A percentile compares a stretch with the other conserved stretches of the same genome.
These are phyloP conservation scores for Leptinotarsa rubiginosa DNA, from an alignment of 2,888 invertebrate species.

Conservation along the genomic window DNA sequence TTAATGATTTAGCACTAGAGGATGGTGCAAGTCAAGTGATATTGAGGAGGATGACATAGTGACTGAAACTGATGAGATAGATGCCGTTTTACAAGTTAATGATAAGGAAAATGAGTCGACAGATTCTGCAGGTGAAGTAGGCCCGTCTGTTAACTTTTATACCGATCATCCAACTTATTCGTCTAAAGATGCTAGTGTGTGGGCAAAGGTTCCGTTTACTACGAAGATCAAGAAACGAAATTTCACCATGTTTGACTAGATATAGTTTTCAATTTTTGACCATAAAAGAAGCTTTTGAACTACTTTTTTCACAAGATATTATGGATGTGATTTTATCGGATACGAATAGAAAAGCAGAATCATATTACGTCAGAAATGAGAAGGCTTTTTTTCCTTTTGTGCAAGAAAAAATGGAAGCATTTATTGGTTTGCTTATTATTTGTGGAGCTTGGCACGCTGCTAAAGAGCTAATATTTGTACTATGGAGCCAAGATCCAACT, in stretches of 20 bases:
- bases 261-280: neutral
- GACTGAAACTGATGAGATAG: slow-evolving; percentile 16
- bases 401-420: slow-evolving; percentile 32
- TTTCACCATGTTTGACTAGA: neutral
- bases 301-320: slow-evolving; percentile 7
- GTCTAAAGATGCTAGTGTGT: slow-evolving; percentile 34
- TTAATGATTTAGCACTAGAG: slow-evolving; percentile 34
- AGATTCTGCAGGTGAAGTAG: slow-evolving; percentile 29
- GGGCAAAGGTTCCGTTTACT: slow-evolving; percentile 30
- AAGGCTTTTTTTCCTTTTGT: slow-evolving; percentile 26
- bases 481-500: no score
- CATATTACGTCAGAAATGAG: slow-evolving; percentile 25
- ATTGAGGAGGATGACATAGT: slow-evolving; percentile 17
- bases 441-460: slow-evolving; percentile 18
- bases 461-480: neutral
- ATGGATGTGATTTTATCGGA: slow-evolving; percentile 25
- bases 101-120: slow-evolving; percentile 33
- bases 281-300: slow-evolving; percentile 6
- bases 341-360: slow-evolving; percentile 12
- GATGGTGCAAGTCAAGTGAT: slow-evolving; percentile 35
- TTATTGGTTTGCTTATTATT: slow-evolving; percentile 41
- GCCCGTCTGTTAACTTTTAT: slow-evolving; percentile 28
- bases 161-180: slow-evolving; percentile 32
- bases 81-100: neutral
- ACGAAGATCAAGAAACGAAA: neutral